Conservation (phyloP, 2,888 invertebrate genomes). For the Lutraria lutraria region DNA sequence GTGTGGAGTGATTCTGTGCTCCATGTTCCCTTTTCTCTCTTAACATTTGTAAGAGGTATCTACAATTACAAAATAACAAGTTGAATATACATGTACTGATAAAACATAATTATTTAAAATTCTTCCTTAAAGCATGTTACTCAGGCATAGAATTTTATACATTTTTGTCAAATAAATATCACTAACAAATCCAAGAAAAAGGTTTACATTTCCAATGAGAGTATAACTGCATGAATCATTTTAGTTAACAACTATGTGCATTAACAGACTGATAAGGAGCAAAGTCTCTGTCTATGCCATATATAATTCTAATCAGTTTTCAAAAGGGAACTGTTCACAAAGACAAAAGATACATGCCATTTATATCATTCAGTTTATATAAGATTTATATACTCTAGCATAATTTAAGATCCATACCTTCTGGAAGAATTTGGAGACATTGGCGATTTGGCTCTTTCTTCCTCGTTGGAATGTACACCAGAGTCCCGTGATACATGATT, state of each 20-base stretch:
- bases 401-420: slow-evolving; percentile 55
- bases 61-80: slow-evolving; percentile 50
- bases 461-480: slow-evolving; percentile 81
- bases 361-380: too few species aligned
- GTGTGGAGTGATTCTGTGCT: slow-evolving; percentile 44
- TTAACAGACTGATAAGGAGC: too few species aligned
- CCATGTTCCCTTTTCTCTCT: slow-evolving; percentile 72
- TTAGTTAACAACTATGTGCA: too few species aligned
- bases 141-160: not conserved
- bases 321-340: too few species aligned
- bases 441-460: slow-evolving; percentile 73
- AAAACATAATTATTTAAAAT: too few species aligned
- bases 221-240: too few species aligned
- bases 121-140: not conserved
- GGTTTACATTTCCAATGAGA: too few species aligned
- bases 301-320: too few species aligned
- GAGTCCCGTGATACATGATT: slow-evolving; percentile 80
- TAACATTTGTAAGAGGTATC: slow-evolving; percentile 74
- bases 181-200: not conserved
- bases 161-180: not conserved
- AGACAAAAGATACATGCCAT: too few species aligned
- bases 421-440: slow-evolving; percentile 71
- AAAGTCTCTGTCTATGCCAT: too few species aligned
- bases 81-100: slow-evolving; percentile 1
- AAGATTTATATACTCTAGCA: too few species aligned